A percentile compares a stretch with the other conserved stretches of the same genome.
These are phyloP conservation scores for Meganola albula DNA, from an alignment of 2,888 invertebrate genomes.

Conservation along the genomic window DNA sequence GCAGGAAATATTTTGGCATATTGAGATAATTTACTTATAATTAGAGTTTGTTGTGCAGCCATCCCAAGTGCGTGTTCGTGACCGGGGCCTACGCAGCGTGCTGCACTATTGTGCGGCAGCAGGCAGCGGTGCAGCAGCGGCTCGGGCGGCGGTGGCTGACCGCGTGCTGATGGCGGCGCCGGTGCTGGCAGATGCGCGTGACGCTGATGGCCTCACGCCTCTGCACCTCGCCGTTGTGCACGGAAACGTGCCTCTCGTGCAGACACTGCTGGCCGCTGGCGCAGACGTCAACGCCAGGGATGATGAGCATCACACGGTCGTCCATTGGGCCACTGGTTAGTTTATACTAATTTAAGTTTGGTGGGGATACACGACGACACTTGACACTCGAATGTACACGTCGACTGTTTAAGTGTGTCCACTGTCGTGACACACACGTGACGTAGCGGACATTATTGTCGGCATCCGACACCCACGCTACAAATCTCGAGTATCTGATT, in stretches of 20 bases:
- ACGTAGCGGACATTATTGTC: too few species aligned
- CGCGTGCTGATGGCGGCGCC: slow-evolving; percentile 92
- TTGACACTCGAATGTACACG: too few species aligned
- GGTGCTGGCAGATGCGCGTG: slow-evolving; percentile 88
- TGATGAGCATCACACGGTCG: slow-evolving; percentile 95
- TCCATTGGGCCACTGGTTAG: slow-evolving; percentile 98
- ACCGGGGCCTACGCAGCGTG: slow-evolving; percentile 90
- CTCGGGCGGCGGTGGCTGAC: slow-evolving; percentile 91
- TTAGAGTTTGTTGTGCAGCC: too few species aligned
- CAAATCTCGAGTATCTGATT: too few species aligned
- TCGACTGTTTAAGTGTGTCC: too few species aligned
- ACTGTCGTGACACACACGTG: too few species aligned
- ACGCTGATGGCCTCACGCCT: slow-evolving; percentile 96
- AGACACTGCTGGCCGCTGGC: slow-evolving; percentile 90
- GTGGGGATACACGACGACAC: too few species aligned
- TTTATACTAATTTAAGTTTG: too few species aligned
- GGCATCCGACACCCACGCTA: too few species aligned
- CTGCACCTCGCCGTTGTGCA: slow-evolving; percentile 97
- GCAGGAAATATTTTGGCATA: too few species aligned
- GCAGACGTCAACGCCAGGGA: slow-evolving; percentile 95
- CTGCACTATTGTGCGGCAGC: slow-evolving; percentile 95
- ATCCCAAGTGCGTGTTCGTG: slow-evolving; percentile 81
- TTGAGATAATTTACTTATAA: too few species aligned
- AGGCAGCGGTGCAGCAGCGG: slow-evolving; percentile 84
- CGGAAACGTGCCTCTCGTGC: slow-evolving; percentile 91